Evolutionary conservation across 2,113 vertebrate genomes (phyloP).

Genomic region (Vidua macroura): DNA sequence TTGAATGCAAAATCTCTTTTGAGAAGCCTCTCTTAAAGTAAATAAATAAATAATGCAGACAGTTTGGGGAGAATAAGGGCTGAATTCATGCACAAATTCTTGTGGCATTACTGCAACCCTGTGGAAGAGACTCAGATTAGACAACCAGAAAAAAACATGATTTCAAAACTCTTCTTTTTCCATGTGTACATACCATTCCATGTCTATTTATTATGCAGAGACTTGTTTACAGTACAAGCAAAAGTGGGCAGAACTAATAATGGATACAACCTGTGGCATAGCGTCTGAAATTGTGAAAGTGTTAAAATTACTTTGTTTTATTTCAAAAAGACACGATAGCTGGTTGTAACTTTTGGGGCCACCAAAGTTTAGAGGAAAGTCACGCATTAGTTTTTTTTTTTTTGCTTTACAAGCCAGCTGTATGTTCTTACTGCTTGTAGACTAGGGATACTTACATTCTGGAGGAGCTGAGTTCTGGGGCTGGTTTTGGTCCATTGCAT

Average conservation of each 20-base stretch:
- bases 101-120: background rate
- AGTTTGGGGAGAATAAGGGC: background rate
- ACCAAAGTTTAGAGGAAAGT: background rate
- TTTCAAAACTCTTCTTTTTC: background rate
- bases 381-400: background rate
- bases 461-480: background rate
- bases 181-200: background rate
- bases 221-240: background rate
- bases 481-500: background rate
- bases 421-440: background rate
- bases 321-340: background rate
- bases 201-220: background rate
- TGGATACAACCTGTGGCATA: background rate
- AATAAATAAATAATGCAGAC: background rate
- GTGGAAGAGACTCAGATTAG: background rate
- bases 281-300: background rate
- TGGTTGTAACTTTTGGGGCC: background rate
- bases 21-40: background rate
- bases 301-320: background rate
- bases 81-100: slow-evolving; percentile 27
- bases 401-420: background rate
- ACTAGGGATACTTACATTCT: background rate
- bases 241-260: background rate
- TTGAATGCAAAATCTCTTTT: background rate
- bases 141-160: background rate